Evolutionary conservation across 2,113 vertebrate species (phyloP), one percentile per base, ranked within the genome.

Genomic region (Bubo bubo): DNA sequence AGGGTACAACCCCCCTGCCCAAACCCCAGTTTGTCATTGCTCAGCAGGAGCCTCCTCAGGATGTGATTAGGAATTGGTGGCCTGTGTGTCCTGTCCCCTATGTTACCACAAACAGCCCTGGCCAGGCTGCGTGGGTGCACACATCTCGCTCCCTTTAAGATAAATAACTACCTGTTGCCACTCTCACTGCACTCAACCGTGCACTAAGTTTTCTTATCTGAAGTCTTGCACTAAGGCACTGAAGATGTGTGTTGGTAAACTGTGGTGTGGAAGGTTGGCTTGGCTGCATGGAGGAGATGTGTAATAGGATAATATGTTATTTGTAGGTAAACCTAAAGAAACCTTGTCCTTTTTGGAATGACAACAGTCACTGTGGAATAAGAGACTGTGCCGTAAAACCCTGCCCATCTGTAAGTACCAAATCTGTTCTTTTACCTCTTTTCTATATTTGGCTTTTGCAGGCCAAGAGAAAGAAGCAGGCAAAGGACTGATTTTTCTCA

Each of bases 281-380:
- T 67, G 43, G 34, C 27, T 71, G 37, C 13, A 0, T 2, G 15
- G 41, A 52, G 18, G n/a, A n/a, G 49, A 26, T 5, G 18, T 47
- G 5, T 68, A 66, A 52, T 1, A 3, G 62, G 55, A 32, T 55
- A 30, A 35, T 91, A 1, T 92, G 35, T 71, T 74, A 8, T 79
- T 94, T 95, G 8, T 79, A 99, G 99, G 99, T 99, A 55, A 99
- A 99, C 92, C 97, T 99, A 43, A 98, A 99, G 76, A 99, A 98
- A 60, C 98, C 98, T 0, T 99, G 99, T 97, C 99, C 99, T 12
- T 99, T 99, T 80, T 99, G 99, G 99, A 97, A 95, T 27, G 98
- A 98, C 34, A 98, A 41, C 95, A 98, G 97, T 55, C 98, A 99
- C 90, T 99, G 99, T 94, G 99, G 98, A 9, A 97, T 99, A 88